Percentiles rank a stretch among this genome's conserved stretches.
Conservation (phyloP, 92 coral and sea anemone species). For the Zoanthus gigantus region DNA sequence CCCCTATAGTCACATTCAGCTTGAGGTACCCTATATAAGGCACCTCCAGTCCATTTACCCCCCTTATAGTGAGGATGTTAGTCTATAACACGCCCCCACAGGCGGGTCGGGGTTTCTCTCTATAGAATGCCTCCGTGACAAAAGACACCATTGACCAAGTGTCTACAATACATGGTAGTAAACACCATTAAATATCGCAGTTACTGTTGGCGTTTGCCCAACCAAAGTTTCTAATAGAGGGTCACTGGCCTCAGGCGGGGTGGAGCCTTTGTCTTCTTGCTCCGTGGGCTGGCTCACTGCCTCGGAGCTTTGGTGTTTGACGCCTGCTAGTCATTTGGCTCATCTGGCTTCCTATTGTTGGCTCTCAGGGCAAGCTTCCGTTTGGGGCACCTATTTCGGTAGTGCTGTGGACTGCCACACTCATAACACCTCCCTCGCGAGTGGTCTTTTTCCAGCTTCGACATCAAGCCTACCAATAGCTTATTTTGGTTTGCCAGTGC, state of each 20-base stretch:
- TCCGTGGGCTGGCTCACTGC: constrained; percentile 63
- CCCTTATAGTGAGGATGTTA: constrained; percentile 51
- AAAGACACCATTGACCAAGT: constrained; percentile 69
- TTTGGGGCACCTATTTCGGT: constrained; percentile 31
- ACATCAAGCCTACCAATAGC: constrained; percentile 38
- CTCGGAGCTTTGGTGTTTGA: constrained; percentile 49
- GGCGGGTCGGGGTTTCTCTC: constrained; percentile 45
- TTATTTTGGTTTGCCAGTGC: constrained; percentile 43
- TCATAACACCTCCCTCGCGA: constrained; percentile 22
- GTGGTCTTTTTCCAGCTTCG: constrained; percentile 9
- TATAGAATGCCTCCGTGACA: constrained; percentile 60
- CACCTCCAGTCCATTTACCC: constrained; percentile 72
- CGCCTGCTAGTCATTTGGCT: constrained; percentile 5
- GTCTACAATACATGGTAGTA: neutral
- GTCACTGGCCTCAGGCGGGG: neutral
- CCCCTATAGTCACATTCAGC: constrained; percentile 52
- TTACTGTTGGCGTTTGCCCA: neutral
- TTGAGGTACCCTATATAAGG: constrained; percentile 73
- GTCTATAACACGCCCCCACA: constrained; percentile 33
- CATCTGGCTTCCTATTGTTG: neutral
- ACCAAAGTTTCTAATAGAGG: neutral
- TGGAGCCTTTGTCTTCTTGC: constrained; percentile 53
- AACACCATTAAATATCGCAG: neutral
- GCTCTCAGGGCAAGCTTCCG: neutral
- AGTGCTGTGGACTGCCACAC: constrained; percentile 44